phyloP scores from a whole-genome alignment of 2,888 invertebrate species.

The Pristionchus fissidentatus region DNA sequence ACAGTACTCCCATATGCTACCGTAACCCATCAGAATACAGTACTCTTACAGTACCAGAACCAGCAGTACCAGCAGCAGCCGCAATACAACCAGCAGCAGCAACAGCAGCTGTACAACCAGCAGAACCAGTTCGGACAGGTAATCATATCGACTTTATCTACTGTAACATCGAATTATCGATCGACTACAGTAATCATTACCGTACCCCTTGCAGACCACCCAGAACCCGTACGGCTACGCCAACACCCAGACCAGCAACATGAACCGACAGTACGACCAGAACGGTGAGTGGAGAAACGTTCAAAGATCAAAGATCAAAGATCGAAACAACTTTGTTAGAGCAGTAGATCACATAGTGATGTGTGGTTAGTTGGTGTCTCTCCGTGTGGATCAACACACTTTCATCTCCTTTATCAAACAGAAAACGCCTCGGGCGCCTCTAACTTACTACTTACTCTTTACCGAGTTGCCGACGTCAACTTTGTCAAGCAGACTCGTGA shows the following conservation, averaged over 20 bases:
- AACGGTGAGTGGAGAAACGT: background rate
- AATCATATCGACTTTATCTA: too few species aligned
- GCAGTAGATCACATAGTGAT: too few species aligned
- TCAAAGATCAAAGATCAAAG: constrained; percentile 26
- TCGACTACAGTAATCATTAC: background rate
- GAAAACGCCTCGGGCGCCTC: background rate
- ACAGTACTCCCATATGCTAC: too few species aligned
- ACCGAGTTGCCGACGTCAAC: too few species aligned
- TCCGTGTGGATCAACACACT: background rate
- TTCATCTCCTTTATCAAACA: background rate
- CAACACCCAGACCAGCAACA: constrained; percentile 36
- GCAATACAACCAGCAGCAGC: constrained; percentile 4
- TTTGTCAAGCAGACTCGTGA: constrained; percentile 16
- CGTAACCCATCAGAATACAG: background rate
- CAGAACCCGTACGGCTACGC: constrained; percentile 26
- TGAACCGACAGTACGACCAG: constrained; percentile 38
- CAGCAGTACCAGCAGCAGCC: constrained; percentile 36
- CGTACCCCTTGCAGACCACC: background rate
- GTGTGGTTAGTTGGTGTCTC: too few species aligned
- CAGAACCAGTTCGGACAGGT: constrained; percentile 35
- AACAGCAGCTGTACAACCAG: background rate
- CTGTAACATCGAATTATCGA: background rate
- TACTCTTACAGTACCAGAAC: constrained; percentile 8
- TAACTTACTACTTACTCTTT: background rate
- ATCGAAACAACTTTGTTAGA: background rate